Evolutionary conservation across 2,888 invertebrate genomes (phyloP).

Genomic region (Ornithoptera alexandrae): DNA sequence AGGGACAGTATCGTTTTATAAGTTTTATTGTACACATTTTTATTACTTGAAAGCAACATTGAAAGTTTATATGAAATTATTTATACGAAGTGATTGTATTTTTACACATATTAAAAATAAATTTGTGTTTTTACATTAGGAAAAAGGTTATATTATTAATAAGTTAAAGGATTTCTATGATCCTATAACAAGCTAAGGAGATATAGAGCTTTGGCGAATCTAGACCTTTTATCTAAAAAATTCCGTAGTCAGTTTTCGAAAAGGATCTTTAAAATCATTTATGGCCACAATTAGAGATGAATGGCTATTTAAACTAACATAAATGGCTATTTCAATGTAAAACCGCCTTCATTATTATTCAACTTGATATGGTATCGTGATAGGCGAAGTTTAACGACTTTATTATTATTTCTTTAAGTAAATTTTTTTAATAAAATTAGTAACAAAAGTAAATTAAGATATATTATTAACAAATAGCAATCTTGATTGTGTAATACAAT

Average conservation of each 20-base stretch:
- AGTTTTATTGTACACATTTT: neutral
- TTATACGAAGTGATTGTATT: neutral
- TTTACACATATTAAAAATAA: neutral
- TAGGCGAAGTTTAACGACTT: constrained; percentile 7
- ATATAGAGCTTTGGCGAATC: neutral
- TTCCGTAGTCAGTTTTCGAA: no score
- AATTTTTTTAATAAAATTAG: neutral
- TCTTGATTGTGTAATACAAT: constrained; percentile 35
- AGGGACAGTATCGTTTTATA: neutral
- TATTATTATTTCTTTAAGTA: neutral
- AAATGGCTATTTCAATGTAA: constrained; percentile 23
- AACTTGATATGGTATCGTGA: constrained; percentile 9
- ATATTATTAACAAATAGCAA: neutral
- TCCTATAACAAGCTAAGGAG: neutral
- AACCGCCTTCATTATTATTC: constrained; percentile 20
- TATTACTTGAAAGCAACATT: neutral
- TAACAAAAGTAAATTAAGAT: neutral
- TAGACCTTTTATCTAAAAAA: neutral
- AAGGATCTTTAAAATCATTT: constrained; percentile 1
- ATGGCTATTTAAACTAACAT: constrained; percentile 12
- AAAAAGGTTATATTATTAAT: neutral
- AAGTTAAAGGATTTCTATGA: neutral
- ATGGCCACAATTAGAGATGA: constrained; percentile 10
- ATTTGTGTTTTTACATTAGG: neutral
- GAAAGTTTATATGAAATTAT: neutral